Evolutionary conservation across 2,797 vertebrate species (phyloP).

Genomic region (Spea hammondii): DNA sequence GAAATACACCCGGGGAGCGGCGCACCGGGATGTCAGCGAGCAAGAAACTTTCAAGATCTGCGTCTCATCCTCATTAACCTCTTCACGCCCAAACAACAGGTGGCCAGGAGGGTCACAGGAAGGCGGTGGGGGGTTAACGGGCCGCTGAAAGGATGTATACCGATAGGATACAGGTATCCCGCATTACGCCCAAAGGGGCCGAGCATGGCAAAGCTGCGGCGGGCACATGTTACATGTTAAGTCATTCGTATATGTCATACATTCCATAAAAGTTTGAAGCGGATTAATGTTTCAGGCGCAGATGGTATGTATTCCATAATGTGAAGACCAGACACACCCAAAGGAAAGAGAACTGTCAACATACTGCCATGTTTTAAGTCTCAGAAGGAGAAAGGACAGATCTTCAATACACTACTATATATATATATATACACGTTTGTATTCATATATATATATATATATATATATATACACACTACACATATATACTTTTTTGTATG

Average conservation of each 20-base stretch:
- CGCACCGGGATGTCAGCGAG: slow-evolving; percentile 11
- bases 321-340: slow-evolving; percentile 28
- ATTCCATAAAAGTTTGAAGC: not conserved
- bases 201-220: no score
- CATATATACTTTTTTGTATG: not conserved
- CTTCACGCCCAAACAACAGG: not conserved
- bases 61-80: slow-evolving; percentile 12
- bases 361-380: slow-evolving; percentile 5
- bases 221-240: no score
- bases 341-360: slow-evolving; percentile 1
- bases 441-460: not conserved
- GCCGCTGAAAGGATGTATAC: not conserved
- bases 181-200: no score
- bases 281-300: no score
- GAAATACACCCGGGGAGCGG: slow-evolving; percentile 10
- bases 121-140: not conserved
- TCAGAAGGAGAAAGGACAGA: not conserved
- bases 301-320: no score
- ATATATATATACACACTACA: not conserved
- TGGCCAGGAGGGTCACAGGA: not conserved
- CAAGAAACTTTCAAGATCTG: slow-evolving; percentile 31
- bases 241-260: not conserved
- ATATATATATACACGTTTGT: not conserved
- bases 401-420: not conserved
- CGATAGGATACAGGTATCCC: not conserved